Evolutionary conservation across 2,888 invertebrate genomes (phyloP).

Genomic region (Merodon equestris): DNA sequence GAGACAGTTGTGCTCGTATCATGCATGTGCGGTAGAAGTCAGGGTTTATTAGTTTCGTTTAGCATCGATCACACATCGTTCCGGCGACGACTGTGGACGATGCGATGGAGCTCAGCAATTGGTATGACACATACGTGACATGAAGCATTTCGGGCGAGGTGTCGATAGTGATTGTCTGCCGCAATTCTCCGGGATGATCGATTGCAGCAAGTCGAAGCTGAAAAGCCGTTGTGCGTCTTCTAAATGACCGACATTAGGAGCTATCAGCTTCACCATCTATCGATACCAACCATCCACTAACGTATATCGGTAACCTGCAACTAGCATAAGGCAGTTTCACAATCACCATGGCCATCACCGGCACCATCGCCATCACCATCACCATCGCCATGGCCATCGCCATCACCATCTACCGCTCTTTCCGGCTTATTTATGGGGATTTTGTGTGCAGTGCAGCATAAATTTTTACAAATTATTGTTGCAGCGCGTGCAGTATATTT

Average conservation of each 20-base stretch:
- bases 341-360: no score
- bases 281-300: slow-evolving; percentile 3
- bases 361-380: not conserved
- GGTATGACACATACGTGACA: slow-evolving; percentile 56
- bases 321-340: no score
- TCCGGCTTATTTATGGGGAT: slow-evolving; percentile 56
- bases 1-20: no score
- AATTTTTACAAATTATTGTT: slow-evolving; percentile 63
- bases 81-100: not conserved
- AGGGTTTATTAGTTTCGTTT: slow-evolving; percentile 66
- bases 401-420: slow-evolving; percentile 22
- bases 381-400: slow-evolving; percentile 17
- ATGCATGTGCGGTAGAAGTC: slow-evolving; percentile 14
- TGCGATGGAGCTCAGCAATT: slow-evolving; percentile 25
- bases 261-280: slow-evolving; percentile 36
- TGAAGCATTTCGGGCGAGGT: slow-evolving; percentile 10
- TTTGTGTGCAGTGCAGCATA: slow-evolving; percentile 55
- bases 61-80: slow-evolving; percentile 57
- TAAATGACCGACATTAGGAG: slow-evolving; percentile 41
- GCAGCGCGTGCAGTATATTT: slow-evolving; percentile 64
- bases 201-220: slow-evolving; percentile 21
- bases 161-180: slow-evolving; percentile 3
- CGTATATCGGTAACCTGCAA: no score
- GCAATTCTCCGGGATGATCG: slow-evolving; percentile 5
- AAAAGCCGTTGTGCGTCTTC: no score